These are phyloP conservation scores for Xyrauchen texanus DNA, from an alignment of 2,113 vertebrate genomes.

Conservation along the genomic window DNA sequence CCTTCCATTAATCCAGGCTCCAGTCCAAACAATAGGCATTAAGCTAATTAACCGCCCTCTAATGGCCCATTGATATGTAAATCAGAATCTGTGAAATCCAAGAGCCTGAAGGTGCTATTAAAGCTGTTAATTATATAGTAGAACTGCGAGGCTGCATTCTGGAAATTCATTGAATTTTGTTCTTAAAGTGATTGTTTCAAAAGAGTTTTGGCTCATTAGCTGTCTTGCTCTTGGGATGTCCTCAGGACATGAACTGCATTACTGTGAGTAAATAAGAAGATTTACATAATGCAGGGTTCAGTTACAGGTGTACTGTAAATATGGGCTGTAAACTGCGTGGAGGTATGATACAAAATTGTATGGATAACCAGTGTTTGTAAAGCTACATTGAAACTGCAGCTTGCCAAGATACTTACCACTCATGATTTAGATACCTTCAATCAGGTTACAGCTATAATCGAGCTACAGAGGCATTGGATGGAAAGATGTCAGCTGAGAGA, in stretches of 20 bases:
- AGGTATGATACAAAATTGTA: too few relatives aligned
- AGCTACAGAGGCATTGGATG: too few relatives aligned
- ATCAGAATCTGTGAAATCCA: conserved; percentile 26
- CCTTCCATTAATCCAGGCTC: conserved; percentile 1
- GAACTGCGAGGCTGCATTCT: conserved; percentile 38
- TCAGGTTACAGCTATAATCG: too few relatives aligned
- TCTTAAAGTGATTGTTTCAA: conserved; percentile 16
- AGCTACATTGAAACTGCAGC: too few relatives aligned
- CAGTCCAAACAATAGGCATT: conserved; percentile 21
- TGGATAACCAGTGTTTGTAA: too few relatives aligned
- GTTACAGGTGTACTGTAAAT: neutral
- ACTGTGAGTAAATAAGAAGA: conserved; percentile 53
- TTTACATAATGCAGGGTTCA: conserved; percentile 9
- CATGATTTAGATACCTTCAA: too few relatives aligned
- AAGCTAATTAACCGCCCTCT: conserved; percentile 45
- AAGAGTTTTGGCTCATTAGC: neutral
- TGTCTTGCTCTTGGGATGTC: neutral
- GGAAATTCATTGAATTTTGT: conserved; percentile 19
- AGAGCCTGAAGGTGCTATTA: conserved; percentile 33
- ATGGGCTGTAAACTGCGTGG: too few relatives aligned
- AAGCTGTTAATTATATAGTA: conserved; percentile 43
- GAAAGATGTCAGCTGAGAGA: too few relatives aligned
- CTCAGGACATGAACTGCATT: neutral
- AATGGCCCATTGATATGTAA: conserved; percentile 45
- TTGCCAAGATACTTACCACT: too few relatives aligned